A percentile compares a stretch with the other conserved stretches of the same genome.
Conservation (phyloP, 2,888 invertebrate species). For the Synanthedon tipuliformis region DNA sequence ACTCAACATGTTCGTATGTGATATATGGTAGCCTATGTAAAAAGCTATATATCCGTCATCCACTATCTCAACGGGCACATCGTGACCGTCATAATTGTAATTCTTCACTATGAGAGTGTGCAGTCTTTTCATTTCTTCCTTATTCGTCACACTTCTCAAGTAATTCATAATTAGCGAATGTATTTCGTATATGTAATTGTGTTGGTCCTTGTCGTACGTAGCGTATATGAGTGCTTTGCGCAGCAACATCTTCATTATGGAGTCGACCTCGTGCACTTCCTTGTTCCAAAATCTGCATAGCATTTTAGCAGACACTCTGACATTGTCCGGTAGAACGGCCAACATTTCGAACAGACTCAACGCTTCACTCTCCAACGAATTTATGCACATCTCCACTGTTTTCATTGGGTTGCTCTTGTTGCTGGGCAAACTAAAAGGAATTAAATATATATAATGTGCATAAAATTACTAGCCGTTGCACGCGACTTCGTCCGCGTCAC, state of each 20-base stretch:
- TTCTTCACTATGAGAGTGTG: slow-evolving; percentile 72
- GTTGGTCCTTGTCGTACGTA: slow-evolving; percentile 70
- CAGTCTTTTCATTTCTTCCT: slow-evolving; percentile 51
- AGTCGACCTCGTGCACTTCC: slow-evolving; percentile 60
- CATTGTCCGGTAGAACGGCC: slow-evolving; percentile 76
- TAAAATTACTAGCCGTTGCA: too few relatives aligned
- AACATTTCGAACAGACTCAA: slow-evolving; percentile 71
- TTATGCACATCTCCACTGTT: slow-evolving; percentile 72
- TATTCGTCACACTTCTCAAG: slow-evolving; percentile 56
- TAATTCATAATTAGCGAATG: slow-evolving; percentile 77
- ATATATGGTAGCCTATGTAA: slow-evolving; percentile 78
- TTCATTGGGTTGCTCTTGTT: slow-evolving; percentile 52
- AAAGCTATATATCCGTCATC: slow-evolving; percentile 80
- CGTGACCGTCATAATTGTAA: slow-evolving; percentile 61
- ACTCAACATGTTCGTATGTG: slow-evolving; percentile 47
- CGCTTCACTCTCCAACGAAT: slow-evolving; percentile 60
- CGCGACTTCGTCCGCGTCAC: too few relatives aligned
- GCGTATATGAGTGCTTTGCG: slow-evolving; percentile 76
- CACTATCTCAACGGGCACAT: slow-evolving; percentile 68
- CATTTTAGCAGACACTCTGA: slow-evolving; percentile 73
- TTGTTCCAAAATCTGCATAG: slow-evolving; percentile 51
- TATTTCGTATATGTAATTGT: slow-evolving; percentile 76
- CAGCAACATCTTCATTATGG: slow-evolving; percentile 73
- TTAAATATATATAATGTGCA: too few relatives aligned
- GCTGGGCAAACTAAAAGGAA: slow-evolving; percentile 29